Base-by-base conservation (phyloP, 1,140 invertebrate species). In the Calephelis virginiensis region DNA sequence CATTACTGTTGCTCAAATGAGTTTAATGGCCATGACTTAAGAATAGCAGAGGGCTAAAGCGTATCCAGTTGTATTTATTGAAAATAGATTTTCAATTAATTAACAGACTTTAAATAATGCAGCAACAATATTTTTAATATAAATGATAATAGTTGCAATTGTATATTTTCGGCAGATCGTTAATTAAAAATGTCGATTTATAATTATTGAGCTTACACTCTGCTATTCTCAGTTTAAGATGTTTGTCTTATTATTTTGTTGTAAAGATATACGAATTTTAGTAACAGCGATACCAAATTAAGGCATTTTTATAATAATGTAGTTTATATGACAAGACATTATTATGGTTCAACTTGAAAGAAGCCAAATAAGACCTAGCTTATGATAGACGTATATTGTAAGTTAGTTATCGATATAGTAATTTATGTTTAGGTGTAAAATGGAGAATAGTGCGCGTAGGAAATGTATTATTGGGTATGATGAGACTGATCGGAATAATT, bases 321-420 rank as follows among this genome's bases (percentile, higher is more conserved):
- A 82, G 74, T 70, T 68, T 85, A 80, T 80, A 80, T 71, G 70
- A 84, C 88, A 90, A 90, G 88, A 90, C 86, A 87, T 89, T 85
- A 89, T 83, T 88, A 82, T 84, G 80, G 86, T 90, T 90, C 88
- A 90, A 90, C 88, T 90, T 89, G 81, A 90, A 89, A 90, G 88
- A 90, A 90, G 88, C 88, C 88, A 90, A 90, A 90, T 87, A 76
- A 84, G 79, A 83, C 80, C 81, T 85, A 89, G 86, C 83, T 88
- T 86, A 86, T 75, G 68, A 76, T 83, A 78, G 68, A 64, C 66
- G 5, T 59, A 38, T 37, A 10, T 59, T 66, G 69, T 45, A 69
- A 64, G 48, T 81, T 80, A 76, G 72, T 65, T 81, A 77, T 72
- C 67, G 48, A 74, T 71, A 77, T 66, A 74, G 69, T 85, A 81